A percentile compares a stretch with the other conserved stretches of the same genome.
Conservation (phyloP, 2,888 invertebrate species). For the Nomada flava region DNA sequence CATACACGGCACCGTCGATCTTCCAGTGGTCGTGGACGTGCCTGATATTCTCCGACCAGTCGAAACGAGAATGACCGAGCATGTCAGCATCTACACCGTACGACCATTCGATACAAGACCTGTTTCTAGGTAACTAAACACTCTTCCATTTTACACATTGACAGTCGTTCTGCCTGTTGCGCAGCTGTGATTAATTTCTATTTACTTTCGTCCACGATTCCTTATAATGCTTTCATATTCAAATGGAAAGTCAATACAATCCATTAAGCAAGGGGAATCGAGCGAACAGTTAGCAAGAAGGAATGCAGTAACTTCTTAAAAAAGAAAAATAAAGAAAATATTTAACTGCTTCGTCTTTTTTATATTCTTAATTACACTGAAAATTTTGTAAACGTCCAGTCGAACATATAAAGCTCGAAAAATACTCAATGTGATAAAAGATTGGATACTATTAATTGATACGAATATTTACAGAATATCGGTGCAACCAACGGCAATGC, state of each 20-base stretch:
- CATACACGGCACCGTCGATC: conserved; percentile 82
- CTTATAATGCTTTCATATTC: too few species aligned
- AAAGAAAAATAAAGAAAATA: too few species aligned
- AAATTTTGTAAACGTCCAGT: too few species aligned
- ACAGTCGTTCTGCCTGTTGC: not conserved
- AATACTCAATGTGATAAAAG: too few species aligned
- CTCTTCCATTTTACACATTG: not conserved
- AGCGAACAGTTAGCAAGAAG: too few species aligned
- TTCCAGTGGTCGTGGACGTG: conserved; percentile 81
- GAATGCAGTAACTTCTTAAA: too few species aligned
- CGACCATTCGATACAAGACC: conserved; percentile 80
- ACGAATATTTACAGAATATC: conserved; percentile 66
- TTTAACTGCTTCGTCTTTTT: too few species aligned
- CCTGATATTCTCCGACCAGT: conserved; percentile 76
- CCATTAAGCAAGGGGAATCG: too few species aligned
- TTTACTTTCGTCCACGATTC: too few species aligned
- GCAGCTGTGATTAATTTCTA: not conserved
- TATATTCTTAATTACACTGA: too few species aligned
- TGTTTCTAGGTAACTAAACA: conserved; percentile 72
- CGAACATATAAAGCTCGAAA: too few species aligned
- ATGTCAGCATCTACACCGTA: conserved; percentile 80
- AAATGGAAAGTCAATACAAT: too few species aligned
- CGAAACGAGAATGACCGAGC: conserved; percentile 76
- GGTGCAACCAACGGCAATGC: conserved; percentile 75
- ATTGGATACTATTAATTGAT: not conserved